A percentile compares a stretch with the other conserved stretches of the same genome.
Evolutionary conservation across 2,888 invertebrate genomes (phyloP).

Genomic region (Gibbula magus): DNA sequence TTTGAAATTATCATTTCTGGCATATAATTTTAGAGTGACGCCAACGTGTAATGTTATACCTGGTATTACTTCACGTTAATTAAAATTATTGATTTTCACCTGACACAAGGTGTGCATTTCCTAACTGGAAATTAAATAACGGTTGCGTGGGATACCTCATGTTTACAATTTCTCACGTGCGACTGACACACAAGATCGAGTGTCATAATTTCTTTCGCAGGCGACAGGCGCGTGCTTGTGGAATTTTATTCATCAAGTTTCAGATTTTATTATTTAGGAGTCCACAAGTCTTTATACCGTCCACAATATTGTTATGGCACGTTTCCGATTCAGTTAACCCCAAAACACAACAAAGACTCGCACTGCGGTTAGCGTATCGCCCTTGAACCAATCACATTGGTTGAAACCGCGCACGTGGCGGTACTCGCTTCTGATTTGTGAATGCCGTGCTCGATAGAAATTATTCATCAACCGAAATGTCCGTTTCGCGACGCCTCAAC

Average conservation of each 20-base stretch:
- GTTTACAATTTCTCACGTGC: neutral
- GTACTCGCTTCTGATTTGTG: neutral
- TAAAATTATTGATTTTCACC: too few relatives aligned
- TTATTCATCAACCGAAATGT: neutral
- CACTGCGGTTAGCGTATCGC: neutral
- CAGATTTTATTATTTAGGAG: neutral
- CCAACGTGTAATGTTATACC: too few relatives aligned
- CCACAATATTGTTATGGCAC: neutral
- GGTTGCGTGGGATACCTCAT: neutral
- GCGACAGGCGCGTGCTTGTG: neutral
- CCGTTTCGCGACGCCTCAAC: neutral
- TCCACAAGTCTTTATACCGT: neutral
- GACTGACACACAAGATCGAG: neutral
- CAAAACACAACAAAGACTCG: neutral
- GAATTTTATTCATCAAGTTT: neutral
- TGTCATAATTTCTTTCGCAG: neutral
- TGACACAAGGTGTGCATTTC: too few relatives aligned
- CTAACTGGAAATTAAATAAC: neutral
- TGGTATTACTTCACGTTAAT: too few relatives aligned
- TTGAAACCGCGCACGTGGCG: neutral
- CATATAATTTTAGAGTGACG: too few relatives aligned
- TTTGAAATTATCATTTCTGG: too few relatives aligned
- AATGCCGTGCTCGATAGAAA: neutral
- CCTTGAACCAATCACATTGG: neutral
- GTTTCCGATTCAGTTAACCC: neutral